Percentiles rank a stretch among this genome's conserved stretches.
These are phyloP conservation scores for Malacoctenus gilli DNA, from an alignment of 2,797 vertebrate species.

Conservation along the genomic window DNA sequence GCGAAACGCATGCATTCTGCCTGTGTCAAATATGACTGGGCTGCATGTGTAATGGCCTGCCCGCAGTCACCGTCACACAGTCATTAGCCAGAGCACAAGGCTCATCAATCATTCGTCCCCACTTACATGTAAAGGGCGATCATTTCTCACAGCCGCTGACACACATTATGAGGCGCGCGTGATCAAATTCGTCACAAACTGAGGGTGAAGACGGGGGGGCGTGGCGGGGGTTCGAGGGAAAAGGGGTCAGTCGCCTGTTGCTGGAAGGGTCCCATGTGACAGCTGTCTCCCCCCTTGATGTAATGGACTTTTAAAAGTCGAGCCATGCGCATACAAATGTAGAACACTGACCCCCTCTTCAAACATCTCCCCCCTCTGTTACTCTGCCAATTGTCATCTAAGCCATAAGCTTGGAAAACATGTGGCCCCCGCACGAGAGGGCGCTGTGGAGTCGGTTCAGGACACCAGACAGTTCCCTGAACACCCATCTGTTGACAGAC, in stretches of 20 bases:
- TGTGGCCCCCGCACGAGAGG: no score
- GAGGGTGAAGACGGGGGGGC: conserved; percentile 23
- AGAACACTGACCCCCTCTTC: conserved; percentile 30
- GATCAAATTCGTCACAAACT: conserved; percentile 59
- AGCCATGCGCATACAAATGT: conserved; percentile 29
- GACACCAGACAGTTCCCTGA: no score
- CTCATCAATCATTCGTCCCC: conserved; percentile 60
- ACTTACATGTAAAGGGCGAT: conserved; percentile 44
- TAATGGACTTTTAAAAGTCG: conserved; percentile 56
- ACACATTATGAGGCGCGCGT: conserved; percentile 40
- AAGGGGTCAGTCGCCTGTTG: conserved; percentile 56
- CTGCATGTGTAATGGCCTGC: conserved; percentile 18
- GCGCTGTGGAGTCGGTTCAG: no score
- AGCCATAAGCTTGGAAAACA: not conserved
- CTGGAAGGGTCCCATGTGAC: conserved; percentile 36
- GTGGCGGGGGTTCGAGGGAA: conserved; percentile 4
- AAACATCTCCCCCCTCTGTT: conserved; percentile 15
- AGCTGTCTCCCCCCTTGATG: conserved; percentile 13
- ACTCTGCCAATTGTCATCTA: conserved; percentile 46
- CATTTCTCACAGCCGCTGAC: conserved; percentile 43
- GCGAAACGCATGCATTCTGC: conserved; percentile 1
- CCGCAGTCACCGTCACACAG: conserved; percentile 59
- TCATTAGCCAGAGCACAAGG: conserved; percentile 45
- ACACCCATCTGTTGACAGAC: no score
- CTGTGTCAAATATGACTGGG: conserved; percentile 10